Base-by-base conservation (phyloP, 2,797 vertebrate species). In the Cirrhinus mrigala region DNA sequence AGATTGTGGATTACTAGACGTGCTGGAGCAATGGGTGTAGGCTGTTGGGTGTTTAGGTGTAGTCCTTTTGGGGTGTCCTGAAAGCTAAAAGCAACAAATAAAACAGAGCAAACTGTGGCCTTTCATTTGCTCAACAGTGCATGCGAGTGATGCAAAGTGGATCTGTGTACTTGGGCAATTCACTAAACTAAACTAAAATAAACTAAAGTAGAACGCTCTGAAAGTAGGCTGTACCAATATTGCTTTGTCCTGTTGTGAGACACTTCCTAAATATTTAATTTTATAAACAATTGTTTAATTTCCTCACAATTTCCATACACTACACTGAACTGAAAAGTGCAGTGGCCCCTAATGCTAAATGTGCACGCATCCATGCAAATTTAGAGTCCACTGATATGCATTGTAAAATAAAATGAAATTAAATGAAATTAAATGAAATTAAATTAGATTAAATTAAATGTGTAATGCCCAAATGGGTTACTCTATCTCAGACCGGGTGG, bases 1-100 rank as follows among this genome's bases (percentile, higher is more conserved):
- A 70, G 24, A 37, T n/a, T 20, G 74, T 1, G 46, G 29, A 77
- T 83, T 54, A 66, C n/a, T 66, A 68, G 27, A n/a, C 2, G 5
- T 60, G 9, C 27, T 29, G 77, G 24, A 66, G 44, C 78, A 66
- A 66, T 29, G 11, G 16, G n/a, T 44, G 56, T 24, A 62, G 37
- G 54, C 16, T 24, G 58, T 15, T 37, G 50, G n/a, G 40, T 83
- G 10, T 22, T 11, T 40, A n/a, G 20, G 16, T 54, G 33, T 11
- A 62, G 56, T 12, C 29, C 52, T 24, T 68, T 75, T 58, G 52
- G 1, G 48, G 15, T 48, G 11, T 73, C 7, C 44, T 79, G n/a
- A 79, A 22, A 79, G 70, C 5, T 24, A 40, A 79, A 77, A 52
- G 24, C 40, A 60, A 50, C 54, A 24, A 74, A 64, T 12, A 66